Evolutionary conservation across 2,888 invertebrate genomes (phyloP).

Genomic region (Tethea ocularis): DNA sequence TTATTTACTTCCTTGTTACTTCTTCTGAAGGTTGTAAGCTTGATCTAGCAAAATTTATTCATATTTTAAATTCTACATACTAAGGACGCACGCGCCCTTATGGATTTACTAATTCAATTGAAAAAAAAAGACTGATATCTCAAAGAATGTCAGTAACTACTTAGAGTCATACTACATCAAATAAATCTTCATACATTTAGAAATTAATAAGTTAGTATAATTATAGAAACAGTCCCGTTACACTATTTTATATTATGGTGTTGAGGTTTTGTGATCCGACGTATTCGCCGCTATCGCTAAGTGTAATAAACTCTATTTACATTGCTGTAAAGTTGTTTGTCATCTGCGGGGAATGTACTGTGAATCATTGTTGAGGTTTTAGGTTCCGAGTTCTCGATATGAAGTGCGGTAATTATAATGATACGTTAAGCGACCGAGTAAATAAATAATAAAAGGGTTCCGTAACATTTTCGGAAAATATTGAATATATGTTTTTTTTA

Average conservation of each 20-base stretch:
- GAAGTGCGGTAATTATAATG: constrained; percentile 11
- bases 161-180: not conserved
- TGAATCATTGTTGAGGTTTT: constrained; percentile 45
- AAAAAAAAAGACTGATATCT: not conserved
- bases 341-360: constrained; percentile 6
- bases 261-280: constrained; percentile 12
- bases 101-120: too few species aligned
- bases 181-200: not conserved
- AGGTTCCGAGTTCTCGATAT: constrained; percentile 54
- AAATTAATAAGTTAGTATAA: not conserved
- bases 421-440: not conserved
- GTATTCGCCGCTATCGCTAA: constrained; percentile 16
- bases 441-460: not conserved
- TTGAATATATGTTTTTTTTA: too few species aligned
- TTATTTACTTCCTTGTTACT: not conserved
- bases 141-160: not conserved
- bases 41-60: not conserved
- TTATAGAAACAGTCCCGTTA: not conserved
- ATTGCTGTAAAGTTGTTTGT: constrained; percentile 34
- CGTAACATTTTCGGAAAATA: not conserved
- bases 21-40: not conserved
- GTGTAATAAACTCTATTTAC: constrained; percentile 26
- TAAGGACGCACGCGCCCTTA: too few species aligned
- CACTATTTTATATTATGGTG: not conserved
- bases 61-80: too few species aligned